A percentile compares a stretch with the other conserved stretches of the same genome.
phyloP scores from a whole-genome alignment of 2,888 invertebrate species.

The Chalcosyrphus nemorum region DNA sequence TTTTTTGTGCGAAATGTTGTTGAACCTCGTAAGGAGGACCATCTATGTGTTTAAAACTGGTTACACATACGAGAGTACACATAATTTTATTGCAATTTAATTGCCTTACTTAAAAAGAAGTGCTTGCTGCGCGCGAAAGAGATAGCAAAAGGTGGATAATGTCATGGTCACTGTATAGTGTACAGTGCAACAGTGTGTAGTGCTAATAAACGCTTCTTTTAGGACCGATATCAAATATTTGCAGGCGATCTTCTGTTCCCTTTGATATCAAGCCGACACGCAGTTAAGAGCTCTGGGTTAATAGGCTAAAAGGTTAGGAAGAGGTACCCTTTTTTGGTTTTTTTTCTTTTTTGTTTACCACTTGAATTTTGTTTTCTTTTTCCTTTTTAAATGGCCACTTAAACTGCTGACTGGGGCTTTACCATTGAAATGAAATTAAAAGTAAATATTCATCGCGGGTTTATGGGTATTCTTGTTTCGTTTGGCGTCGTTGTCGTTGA shows the following conservation, averaged over 20 bases:
- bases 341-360: slow-evolving; percentile 7
- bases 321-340: slow-evolving; percentile 1
- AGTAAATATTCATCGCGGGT: slow-evolving; percentile 54
- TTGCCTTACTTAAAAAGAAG: slow-evolving; percentile 56
- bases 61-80: slow-evolving; percentile 30
- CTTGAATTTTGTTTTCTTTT: background rate
- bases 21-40: slow-evolving; percentile 43
- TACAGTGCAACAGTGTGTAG: background rate
- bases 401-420: background rate
- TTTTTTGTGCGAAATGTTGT: slow-evolving; percentile 53
- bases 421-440: slow-evolving; percentile 66
- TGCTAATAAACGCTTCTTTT: slow-evolving; percentile 8
- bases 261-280: slow-evolving; percentile 12
- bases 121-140: background rate
- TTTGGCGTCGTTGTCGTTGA: background rate
- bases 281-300: slow-evolving; percentile 42
- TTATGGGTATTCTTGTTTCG: background rate
- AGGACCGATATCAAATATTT: slow-evolving; percentile 57
- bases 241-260: slow-evolving; percentile 25
- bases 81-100: slow-evolving; percentile 68
- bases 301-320: slow-evolving; percentile 63
- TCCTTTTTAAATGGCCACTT: slow-evolving; percentile 34
- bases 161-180: slow-evolving; percentile 35
- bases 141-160: background rate
- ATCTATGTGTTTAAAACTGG: slow-evolving; percentile 55